Evolutionary conservation across 2,113 vertebrate species (phyloP).

Genomic region (Spea multiplicata): DNA sequence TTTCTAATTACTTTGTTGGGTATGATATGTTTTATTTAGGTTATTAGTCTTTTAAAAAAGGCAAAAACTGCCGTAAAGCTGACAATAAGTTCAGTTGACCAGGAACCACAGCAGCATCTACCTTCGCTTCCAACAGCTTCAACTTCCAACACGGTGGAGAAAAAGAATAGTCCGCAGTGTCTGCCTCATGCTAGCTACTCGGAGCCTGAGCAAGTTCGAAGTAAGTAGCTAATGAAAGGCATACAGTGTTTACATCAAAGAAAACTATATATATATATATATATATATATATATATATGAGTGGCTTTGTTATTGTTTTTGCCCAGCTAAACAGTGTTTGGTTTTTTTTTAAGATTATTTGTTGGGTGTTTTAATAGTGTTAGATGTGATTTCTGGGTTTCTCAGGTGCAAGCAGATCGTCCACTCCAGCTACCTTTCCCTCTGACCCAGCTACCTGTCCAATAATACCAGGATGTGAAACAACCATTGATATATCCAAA

Average conservation of each 20-base stretch:
- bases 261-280: too few species aligned
- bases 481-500: constrained; percentile 95
- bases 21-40: constrained; percentile 55
- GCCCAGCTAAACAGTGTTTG: too few species aligned
- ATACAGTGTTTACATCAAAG: too few species aligned
- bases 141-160: constrained; percentile 51
- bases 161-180: constrained; percentile 50
- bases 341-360: too few species aligned
- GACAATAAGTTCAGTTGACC: constrained; percentile 67
- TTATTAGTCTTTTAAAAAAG: constrained; percentile 74
- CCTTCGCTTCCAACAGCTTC: constrained; percentile 48
- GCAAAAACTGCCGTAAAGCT: constrained; percentile 69
- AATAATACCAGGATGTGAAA: constrained; percentile 96
- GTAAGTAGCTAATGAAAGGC: constrained; percentile 63
- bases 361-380: too few species aligned
- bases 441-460: constrained; percentile 89
- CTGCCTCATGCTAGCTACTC: constrained; percentile 54
- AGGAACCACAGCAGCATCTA: constrained; percentile 43
- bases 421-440: constrained; percentile 78
- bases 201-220: constrained; percentile 69
- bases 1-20: too few species aligned
- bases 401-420: constrained; percentile 82
- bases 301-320: too few species aligned
- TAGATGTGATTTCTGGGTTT: constrained; percentile 27
- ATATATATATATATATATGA: too few species aligned